Percentiles rank a stretch among this genome's conserved stretches.
These are phyloP conservation scores for Sapajus apella DNA, from an alignment of 2,113 vertebrate genomes.

Conservation along the genomic window DNA sequence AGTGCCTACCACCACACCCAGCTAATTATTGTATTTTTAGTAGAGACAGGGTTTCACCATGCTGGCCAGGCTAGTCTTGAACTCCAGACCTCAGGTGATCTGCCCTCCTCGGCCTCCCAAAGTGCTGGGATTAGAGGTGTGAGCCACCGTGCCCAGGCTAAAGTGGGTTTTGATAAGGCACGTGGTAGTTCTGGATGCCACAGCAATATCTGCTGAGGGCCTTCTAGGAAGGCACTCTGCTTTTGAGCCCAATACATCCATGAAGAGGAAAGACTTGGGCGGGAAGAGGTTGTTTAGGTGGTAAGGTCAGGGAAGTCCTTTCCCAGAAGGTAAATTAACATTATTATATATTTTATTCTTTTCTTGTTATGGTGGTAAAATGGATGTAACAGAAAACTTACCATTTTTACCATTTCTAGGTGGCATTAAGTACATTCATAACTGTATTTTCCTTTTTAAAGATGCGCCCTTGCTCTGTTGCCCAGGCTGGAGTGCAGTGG, in stretches of 20 bases:
- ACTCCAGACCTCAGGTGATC: too few relatives aligned
- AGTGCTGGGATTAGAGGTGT: too few relatives aligned
- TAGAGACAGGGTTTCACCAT: too few relatives aligned
- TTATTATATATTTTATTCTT: not conserved
- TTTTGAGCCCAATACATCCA: fast-evolving
- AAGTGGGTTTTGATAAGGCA: not conserved
- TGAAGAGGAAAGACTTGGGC: not conserved
- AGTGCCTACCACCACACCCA: fast-evolving
- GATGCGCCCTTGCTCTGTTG: not conserved
- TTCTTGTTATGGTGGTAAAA: not conserved
- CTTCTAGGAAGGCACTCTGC: too few relatives aligned
- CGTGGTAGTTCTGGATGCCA: fast-evolving
- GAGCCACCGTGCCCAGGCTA: too few relatives aligned
- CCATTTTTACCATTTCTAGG: not conserved
- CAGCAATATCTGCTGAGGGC: fast-evolving
- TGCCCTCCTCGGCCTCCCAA: too few relatives aligned
- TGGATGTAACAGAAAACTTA: not conserved
- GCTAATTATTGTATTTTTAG: too few relatives aligned
- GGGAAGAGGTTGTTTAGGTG: not conserved
- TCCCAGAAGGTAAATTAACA: not conserved
- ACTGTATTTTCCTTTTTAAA: not conserved
- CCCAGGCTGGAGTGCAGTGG: not conserved
- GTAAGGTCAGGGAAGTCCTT: not conserved
- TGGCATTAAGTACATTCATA: not conserved
- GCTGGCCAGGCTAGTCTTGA: too few relatives aligned